phyloP scores from a whole-genome alignment of 2,888 invertebrate genomes.

The Empis livida region DNA sequence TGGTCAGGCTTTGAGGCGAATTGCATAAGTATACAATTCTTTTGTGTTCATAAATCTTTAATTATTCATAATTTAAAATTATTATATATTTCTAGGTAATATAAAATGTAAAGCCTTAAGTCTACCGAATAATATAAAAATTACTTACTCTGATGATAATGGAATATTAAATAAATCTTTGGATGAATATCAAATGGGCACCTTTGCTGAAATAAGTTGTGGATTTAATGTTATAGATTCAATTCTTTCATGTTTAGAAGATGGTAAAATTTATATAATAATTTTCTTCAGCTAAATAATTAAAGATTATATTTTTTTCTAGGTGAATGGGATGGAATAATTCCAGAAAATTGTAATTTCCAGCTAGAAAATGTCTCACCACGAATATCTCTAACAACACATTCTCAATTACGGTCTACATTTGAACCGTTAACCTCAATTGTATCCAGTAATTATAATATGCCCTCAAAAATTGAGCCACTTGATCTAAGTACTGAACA shows the following conservation, averaged over 20 bases:
- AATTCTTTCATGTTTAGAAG: slow-evolving; percentile 41
- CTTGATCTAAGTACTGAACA: too few species aligned
- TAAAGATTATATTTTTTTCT: too few species aligned
- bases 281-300: too few species aligned
- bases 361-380: not conserved
- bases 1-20: slow-evolving; percentile 48
- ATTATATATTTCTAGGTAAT: slow-evolving; percentile 14
- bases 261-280: too few species aligned
- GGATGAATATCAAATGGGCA: slow-evolving; percentile 27
- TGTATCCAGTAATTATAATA: too few species aligned
- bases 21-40: slow-evolving; percentile 40
- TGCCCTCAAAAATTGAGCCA: too few species aligned
- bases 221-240: slow-evolving; percentile 33
- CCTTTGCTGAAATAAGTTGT: slow-evolving; percentile 42
- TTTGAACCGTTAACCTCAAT: too few species aligned
- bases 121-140: slow-evolving; percentile 25
- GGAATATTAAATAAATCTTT: slow-evolving; percentile 14
- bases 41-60: too few species aligned
- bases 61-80: too few species aligned
- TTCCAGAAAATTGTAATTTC: slow-evolving; percentile 5
- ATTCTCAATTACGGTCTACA: not conserved
- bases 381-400: not conserved
- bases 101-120: slow-evolving; percentile 28
- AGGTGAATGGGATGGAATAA: slow-evolving; percentile 14
- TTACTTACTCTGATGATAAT: slow-evolving; percentile 31